Evolutionary conservation across 2,797 vertebrate genomes (phyloP).

Genomic region (Chelmon rostratus): DNA sequence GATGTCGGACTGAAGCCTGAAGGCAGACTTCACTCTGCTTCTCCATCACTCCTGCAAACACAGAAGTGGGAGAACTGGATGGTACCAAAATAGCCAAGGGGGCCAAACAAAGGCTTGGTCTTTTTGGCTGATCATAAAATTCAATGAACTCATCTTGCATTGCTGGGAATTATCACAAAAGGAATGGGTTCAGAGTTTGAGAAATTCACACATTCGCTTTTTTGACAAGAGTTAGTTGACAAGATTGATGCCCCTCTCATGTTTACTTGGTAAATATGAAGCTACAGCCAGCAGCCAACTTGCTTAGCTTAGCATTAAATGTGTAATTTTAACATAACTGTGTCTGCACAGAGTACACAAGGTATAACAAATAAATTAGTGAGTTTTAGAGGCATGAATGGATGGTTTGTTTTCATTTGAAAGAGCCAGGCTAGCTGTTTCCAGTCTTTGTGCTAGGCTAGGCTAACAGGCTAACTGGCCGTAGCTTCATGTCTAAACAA

Average conservation of each 20-base stretch:
- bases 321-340: background rate
- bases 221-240: background rate
- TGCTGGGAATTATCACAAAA: background rate
- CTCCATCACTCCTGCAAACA: slow-evolving; percentile 30
- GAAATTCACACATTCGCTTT: fast-evolving
- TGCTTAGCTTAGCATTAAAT: background rate
- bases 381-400: too few species aligned
- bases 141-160: background rate
- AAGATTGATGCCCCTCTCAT: background rate
- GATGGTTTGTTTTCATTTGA: background rate
- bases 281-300: too few species aligned
- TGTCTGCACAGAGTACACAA: background rate
- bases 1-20: slow-evolving; percentile 61
- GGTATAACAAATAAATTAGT: background rate
- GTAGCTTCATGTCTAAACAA: background rate
- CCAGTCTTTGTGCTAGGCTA: too few species aligned
- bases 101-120: background rate
- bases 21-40: slow-evolving; percentile 46
- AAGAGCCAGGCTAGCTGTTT: background rate
- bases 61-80: background rate
- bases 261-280: background rate
- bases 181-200: background rate
- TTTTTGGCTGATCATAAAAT: slow-evolving; percentile 4
- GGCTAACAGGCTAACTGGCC: background rate
- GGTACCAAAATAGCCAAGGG: background rate